A percentile compares a stretch with the other conserved stretches of the same genome.
These are phyloP conservation scores for Chouioia cunea DNA, from an alignment of 2,888 invertebrate genomes.

Conservation along the genomic window DNA sequence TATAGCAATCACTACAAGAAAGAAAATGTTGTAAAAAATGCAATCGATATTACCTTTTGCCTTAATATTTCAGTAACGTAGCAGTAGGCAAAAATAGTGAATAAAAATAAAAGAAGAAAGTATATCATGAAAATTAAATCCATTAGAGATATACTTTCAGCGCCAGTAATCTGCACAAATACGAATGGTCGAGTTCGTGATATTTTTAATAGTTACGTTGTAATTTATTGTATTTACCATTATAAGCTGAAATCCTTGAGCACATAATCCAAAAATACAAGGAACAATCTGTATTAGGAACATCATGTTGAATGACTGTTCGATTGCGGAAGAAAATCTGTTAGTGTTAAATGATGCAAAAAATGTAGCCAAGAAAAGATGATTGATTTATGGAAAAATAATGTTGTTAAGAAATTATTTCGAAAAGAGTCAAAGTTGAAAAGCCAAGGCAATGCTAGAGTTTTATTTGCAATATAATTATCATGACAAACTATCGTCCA, in stretches of 20 bases:
- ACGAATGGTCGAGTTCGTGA: too few relatives aligned
- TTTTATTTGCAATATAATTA: too few relatives aligned
- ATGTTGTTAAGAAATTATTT: too few relatives aligned
- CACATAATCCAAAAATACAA: conserved; percentile 51
- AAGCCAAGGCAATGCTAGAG: too few relatives aligned
- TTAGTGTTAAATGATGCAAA: too few relatives aligned
- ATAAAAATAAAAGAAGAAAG: conserved; percentile 42
- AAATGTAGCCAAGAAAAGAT: too few relatives aligned
- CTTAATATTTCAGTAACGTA: conserved; percentile 40
- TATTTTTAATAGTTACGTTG: neutral
- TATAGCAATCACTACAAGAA: neutral
- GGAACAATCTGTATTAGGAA: conserved; percentile 51
- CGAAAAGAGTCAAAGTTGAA: too few relatives aligned
- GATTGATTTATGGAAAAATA: too few relatives aligned
- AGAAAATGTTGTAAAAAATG: neutral
- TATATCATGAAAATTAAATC: conserved; percentile 42
- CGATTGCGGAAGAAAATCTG: conserved; percentile 48
- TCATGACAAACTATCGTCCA: too few relatives aligned
- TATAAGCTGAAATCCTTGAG: conserved; percentile 51
- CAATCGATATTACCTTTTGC: conserved; percentile 30
- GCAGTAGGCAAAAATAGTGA: conserved; percentile 42
- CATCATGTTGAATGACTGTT: conserved; percentile 50
- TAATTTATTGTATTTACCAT: conserved; percentile 40
- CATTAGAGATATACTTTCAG: conserved; percentile 22
- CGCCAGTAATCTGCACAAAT: neutral